A percentile compares a stretch with the other conserved stretches of the same genome.
phyloP scores from a whole-genome alignment of 2,888 invertebrate species.

The Caenorhabditis wallacei region DNA sequence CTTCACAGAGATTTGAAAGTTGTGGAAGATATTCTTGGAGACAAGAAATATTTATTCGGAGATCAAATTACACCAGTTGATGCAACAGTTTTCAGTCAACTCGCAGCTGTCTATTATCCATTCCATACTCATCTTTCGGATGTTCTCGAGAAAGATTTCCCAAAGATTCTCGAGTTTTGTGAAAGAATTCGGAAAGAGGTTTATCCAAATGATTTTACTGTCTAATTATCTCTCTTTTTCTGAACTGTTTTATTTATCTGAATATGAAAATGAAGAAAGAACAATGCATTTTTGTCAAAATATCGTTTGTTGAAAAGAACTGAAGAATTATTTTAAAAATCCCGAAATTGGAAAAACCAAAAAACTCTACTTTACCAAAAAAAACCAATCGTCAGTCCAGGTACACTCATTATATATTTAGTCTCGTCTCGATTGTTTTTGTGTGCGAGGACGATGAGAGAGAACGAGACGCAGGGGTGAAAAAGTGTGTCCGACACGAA shows the following conservation, averaged over 20 bases:
- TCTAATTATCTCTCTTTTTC: background rate
- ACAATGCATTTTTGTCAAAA: background rate
- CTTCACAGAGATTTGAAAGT: slow-evolving; percentile 90
- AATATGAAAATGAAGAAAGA: too few relatives aligned
- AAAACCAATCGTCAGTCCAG: too few relatives aligned
- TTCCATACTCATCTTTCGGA: slow-evolving; percentile 19
- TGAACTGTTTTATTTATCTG: too few relatives aligned
- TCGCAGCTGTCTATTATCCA: slow-evolving; percentile 75
- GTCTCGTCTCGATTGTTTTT: background rate
- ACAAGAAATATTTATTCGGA: slow-evolving; percentile 93
- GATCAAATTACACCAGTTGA: slow-evolving; percentile 92
- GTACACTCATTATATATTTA: background rate
- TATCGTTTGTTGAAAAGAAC: too few relatives aligned
- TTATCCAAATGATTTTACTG: slow-evolving; percentile 58
- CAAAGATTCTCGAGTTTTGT: slow-evolving; percentile 35
- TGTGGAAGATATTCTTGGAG: slow-evolving; percentile 92
- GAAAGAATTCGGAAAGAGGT: slow-evolving; percentile 36
- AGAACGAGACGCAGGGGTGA: slow-evolving; percentile 27
- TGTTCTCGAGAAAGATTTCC: slow-evolving; percentile 49
- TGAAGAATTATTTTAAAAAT: too few relatives aligned
- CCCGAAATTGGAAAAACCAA: too few relatives aligned
- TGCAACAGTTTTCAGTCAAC: slow-evolving; percentile 79
- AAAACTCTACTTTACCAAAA: too few relatives aligned
- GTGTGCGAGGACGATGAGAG: slow-evolving; percentile 10
- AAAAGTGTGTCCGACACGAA: slow-evolving; percentile 47